These are phyloP conservation scores for Helarctos malayanus DNA, from an alignment of 2,797 vertebrate genomes.

Conservation along the genomic window DNA sequence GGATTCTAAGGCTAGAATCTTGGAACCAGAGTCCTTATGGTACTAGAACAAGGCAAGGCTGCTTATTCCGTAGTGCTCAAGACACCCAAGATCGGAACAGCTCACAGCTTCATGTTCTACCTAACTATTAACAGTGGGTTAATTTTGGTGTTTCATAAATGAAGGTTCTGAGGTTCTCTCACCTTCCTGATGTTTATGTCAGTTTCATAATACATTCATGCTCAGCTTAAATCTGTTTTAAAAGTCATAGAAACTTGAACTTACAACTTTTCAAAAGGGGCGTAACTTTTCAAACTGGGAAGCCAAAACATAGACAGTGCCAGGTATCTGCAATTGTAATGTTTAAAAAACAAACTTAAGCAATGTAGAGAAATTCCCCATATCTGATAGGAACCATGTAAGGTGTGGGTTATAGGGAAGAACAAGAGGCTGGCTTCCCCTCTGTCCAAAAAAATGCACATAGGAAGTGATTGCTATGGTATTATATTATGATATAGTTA, in stretches of 20 bases:
- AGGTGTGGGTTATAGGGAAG: background rate
- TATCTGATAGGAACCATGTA: background rate
- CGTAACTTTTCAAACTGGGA: constrained; percentile 26
- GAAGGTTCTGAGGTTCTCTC: background rate
- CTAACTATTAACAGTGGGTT: background rate
- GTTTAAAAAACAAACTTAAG: background rate
- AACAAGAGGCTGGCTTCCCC: background rate
- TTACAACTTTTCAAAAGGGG: background rate
- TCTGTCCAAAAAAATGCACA: background rate
- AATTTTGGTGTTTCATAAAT: background rate
- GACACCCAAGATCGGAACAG: background rate
- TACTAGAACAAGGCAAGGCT: background rate
- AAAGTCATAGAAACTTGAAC: background rate
- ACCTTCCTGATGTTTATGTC: background rate
- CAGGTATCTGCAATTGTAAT: background rate
- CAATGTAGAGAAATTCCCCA: background rate
- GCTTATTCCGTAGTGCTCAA: background rate
- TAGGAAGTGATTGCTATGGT: background rate
- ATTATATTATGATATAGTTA: background rate
- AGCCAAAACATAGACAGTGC: background rate
- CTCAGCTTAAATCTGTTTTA: constrained; percentile 55
- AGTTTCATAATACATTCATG: background rate
- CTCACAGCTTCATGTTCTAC: background rate
- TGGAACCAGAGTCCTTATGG: background rate
- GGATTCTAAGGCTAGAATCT: background rate